Base-by-base conservation (phyloP, 2,888 invertebrate genomes). In the Smittia sp. region DNA sequence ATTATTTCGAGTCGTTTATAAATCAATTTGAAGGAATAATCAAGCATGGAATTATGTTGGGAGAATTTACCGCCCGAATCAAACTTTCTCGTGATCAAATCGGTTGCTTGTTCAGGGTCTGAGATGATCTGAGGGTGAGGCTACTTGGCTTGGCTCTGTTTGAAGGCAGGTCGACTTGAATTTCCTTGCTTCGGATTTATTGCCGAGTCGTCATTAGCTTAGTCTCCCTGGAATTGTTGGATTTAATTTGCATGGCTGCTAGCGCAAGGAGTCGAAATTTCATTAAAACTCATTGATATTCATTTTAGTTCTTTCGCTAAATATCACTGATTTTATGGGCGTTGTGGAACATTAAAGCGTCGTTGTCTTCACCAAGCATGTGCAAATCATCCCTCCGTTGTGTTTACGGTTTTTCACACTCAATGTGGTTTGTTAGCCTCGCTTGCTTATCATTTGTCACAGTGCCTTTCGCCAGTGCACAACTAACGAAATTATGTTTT, bases 311-410 rank as follows among this genome's bases (percentile, higher is more conserved):
- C 18, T 32, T 13, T 73, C 70, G 72, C 41, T 74, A 74, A 75
- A 75, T 75, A 75, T 74, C 76, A 76, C 39, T 74, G 75, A 75
- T 75, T 76, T 76, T 75, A 75, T 68, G 62, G 62, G 22, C 41
- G 70, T 46, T 41, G 11, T 7, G 74, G 66, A 74, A 74, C 24
- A 15, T 70, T 32, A 15, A 58, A 62, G n/a, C 32, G n/a, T 27
- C 13, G 18, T 24, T 24, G 27, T 65, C 25, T 18, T 65, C 15
- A 15, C 27, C 7, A 73, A 27, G 46, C 65, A 73, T 65, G 65
- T 65, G 46, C 73, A 74, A 52, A 67, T 18, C 38, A 54, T 58
- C 65, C 73, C 66, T 73, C 58, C 27, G 24, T 74, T 54, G 7
- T 62, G 46, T 65, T 73, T n/a, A 46, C 52, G 13, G 11, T 46